Evolutionary conservation across 1,140 invertebrate species (phyloP).

Genomic region (Hyles euphorbiae): DNA sequence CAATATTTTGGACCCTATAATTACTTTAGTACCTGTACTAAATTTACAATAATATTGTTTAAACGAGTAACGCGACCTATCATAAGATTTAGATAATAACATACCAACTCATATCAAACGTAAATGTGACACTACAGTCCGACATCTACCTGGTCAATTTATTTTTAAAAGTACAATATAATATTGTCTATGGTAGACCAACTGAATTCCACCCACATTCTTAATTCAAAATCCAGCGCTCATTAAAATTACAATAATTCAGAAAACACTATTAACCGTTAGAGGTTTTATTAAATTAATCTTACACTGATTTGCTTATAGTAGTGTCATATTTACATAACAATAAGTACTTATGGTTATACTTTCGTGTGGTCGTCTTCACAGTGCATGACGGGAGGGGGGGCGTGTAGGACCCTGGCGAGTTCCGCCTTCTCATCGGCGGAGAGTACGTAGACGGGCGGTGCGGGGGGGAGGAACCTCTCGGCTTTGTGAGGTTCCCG

Average conservation of each 20-base stretch:
- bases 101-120: neutral
- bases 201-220: too few species aligned
- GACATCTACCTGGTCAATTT: too few species aligned
- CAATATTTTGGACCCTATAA: conserved; percentile 44
- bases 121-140: conserved; percentile 2
- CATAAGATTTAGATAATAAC: neutral
- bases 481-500: conserved; percentile 75
- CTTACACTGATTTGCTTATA: too few species aligned
- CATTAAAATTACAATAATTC: too few species aligned
- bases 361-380: conserved; percentile 54
- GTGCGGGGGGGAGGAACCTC: conserved; percentile 71
- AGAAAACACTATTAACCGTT: too few species aligned
- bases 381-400: conserved; percentile 36
- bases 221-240: too few species aligned
- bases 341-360: conserved; percentile 24
- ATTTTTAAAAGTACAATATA: too few species aligned
- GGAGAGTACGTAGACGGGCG: conserved; percentile 77
- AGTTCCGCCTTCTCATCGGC: conserved; percentile 73
- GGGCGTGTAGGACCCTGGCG: conserved; percentile 54
- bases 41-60: conserved; percentile 23
- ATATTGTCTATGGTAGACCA: too few species aligned
- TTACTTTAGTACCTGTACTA: conserved; percentile 37
- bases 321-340: conserved; percentile 6
- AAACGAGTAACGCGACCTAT: conserved; percentile 25
- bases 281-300: too few species aligned